Base-by-base conservation (phyloP, 1,140 invertebrate species). In the Spodoptera litura region DNA sequence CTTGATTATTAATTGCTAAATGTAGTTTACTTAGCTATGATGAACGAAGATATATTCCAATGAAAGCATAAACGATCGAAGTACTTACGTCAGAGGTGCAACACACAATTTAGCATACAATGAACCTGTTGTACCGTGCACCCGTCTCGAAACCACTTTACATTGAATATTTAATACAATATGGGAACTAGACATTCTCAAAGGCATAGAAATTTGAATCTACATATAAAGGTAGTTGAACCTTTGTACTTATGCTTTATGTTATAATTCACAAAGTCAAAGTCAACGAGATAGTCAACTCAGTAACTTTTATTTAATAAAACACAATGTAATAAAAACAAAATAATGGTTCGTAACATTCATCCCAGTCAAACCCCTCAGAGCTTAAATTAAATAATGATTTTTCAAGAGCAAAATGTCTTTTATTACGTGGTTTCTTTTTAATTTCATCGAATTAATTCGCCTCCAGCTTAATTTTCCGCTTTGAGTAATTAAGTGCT, bases 251-350 rank as follows among this genome's bases (percentile, higher is more conserved):
- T 38, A 44, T 44, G 8, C 38, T 44, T 44, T 44, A 44, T 44
- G 6, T 44, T 44, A 44, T 44, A 44, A 44, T 6, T 44, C 38
- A 44, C 38, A 44, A 44, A 44, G 38, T 44, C 6, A 44, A 44
- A 44, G 20, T 20, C 38, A 8, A 44, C 38, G 9, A 44, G 38
- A 44, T 44, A 44, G 38, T 44, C 4, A 10, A 44, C 9, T 44
- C 9, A 44, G 38, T 6, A 5, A 44, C 6, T 44, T 44, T 44
- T 5, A 8, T 44, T 58, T 70, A 78, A 81, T 81, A 75, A 68
- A 81, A 76, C 31, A 53, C 44, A 55, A 56, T 72, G 9, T 70
- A 52, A 72, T 79, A 49, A 56, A 74, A 56, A 74, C 61, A 75
- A 56, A 15, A 72, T 78, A 68, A 74, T 31, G 70, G 62, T 15